These are phyloP conservation scores for Crepidodera aurea DNA, from an alignment of 2,888 invertebrate genomes.

Conservation along the genomic window DNA sequence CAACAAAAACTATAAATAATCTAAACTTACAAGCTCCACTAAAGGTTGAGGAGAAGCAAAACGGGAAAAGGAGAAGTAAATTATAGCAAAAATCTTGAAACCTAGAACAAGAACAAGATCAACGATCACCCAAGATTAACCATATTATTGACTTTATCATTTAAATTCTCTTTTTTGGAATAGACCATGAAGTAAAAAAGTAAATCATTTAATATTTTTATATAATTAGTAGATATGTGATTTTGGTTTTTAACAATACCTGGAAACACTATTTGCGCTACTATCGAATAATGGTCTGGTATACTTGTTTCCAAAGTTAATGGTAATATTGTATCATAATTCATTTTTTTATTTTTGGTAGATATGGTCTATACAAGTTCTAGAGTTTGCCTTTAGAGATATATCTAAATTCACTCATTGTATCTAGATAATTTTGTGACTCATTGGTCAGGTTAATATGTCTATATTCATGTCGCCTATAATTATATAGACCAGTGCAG, in stretches of 20 bases:
- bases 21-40: too few relatives aligned
- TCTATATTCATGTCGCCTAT: conserved; percentile 4
- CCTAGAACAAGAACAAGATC: too few relatives aligned
- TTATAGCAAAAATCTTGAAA: too few relatives aligned
- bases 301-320: neutral
- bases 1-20: too few relatives aligned
- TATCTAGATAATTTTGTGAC: neutral
- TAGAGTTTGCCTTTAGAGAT: neutral
- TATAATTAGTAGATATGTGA: neutral
- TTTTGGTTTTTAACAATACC: neutral
- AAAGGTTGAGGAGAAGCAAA: too few relatives aligned
- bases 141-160: too few relatives aligned
- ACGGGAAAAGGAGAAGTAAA: too few relatives aligned
- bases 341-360: neutral
- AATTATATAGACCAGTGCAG: too few relatives aligned
- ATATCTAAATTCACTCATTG: conserved; percentile 5
- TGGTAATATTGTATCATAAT: neutral
- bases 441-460: neutral
- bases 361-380: neutral
- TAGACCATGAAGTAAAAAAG: too few relatives aligned
- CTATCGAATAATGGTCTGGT: neutral
- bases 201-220: neutral
- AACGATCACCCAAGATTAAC: too few relatives aligned
- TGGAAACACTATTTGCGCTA: neutral
- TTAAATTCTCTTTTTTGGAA: too few relatives aligned